Evolutionary conservation across 2,113 vertebrate genomes (phyloP).

Genomic region (Scytalopus superciliaris): DNA sequence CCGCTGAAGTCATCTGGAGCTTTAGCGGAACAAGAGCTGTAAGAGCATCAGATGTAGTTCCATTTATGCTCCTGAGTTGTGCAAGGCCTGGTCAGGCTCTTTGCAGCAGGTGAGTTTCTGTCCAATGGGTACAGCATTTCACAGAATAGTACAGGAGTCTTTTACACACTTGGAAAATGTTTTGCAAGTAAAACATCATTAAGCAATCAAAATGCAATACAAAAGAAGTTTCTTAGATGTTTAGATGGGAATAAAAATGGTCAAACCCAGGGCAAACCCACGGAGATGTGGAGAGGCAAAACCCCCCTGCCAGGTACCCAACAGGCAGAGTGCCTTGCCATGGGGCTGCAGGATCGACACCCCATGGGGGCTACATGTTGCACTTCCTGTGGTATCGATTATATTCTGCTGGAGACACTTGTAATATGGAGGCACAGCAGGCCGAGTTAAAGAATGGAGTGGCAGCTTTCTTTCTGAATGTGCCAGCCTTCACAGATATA

Average conservation of each 20-base stretch:
- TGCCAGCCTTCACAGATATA: not conserved
- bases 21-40: not conserved
- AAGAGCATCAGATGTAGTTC: not conserved
- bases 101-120: not conserved
- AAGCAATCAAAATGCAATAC: not conserved
- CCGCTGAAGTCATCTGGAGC: not conserved
- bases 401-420: not conserved
- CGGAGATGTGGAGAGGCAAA: not conserved
- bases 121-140: not conserved
- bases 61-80: not conserved
- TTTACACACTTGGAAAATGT: not conserved
- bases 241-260: not conserved
- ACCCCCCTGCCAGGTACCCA: accelerated
- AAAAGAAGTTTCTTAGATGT: not conserved
- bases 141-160: not conserved
- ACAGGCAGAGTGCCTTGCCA: not conserved
- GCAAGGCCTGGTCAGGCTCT: not conserved
- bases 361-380: accelerated
- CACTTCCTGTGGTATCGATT: not conserved
- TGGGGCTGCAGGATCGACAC: not conserved
- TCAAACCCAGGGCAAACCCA: accelerated
- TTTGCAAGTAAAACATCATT: not conserved
- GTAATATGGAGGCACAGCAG: not conserved
- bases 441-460: not conserved
- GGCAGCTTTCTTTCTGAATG: not conserved